Percentiles rank a stretch among this genome's conserved stretches.
Evolutionary conservation across 2,113 vertebrate species (phyloP).

Genomic region (Pseudolaguvia tuberculata): DNA sequence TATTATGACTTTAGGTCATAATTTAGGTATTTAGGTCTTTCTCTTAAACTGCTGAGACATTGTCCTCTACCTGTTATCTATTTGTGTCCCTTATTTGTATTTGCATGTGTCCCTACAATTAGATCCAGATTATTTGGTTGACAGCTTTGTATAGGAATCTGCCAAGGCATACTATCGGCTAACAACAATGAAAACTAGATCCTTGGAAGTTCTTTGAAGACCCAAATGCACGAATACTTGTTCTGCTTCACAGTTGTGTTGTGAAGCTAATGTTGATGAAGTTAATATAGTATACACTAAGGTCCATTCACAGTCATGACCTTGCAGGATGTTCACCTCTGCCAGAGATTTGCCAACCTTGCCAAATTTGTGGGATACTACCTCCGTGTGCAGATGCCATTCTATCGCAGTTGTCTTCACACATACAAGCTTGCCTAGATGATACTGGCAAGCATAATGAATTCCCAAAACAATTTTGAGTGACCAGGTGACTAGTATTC

Average conservation of each 20-base stretch:
- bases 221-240: neutral
- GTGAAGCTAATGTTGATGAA: neutral
- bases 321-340: neutral
- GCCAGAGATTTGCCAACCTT: neutral
- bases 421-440: neutral
- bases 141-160: neutral
- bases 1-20: too few relatives aligned
- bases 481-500: neutral
- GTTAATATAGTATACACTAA: neutral
- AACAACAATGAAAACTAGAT: neutral
- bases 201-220: neutral
- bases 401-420: neutral
- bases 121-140: neutral
- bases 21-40: neutral
- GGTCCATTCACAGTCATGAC: neutral
- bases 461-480: neutral
- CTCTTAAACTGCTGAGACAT: neutral
- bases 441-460: neutral
- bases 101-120: too few relatives aligned
- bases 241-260: neutral
- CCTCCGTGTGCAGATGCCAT: conserved; percentile 1
- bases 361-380: neutral
- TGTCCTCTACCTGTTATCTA: neutral
- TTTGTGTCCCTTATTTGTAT: too few relatives aligned
- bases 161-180: neutral